phyloP scores from a whole-genome alignment of 1,140 invertebrate species.

The Drosophila paulistorum region DNA sequence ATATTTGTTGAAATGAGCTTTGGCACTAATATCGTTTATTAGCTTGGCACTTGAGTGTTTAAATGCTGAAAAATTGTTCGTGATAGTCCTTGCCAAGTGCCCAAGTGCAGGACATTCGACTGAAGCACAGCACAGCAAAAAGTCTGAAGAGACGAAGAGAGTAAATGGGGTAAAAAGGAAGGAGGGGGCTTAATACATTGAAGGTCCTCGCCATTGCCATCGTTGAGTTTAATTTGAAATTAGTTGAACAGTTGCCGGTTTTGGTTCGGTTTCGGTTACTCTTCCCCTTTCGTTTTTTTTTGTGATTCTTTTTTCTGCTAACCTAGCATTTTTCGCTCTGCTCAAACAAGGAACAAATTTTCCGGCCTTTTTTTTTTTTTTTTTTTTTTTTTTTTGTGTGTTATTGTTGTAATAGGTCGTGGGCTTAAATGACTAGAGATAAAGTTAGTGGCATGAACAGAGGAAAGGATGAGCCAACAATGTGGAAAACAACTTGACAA shows the following conservation, averaged over 20 bases:
- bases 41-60: conserved; percentile 75
- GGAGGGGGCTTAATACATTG: conserved; percentile 22
- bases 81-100: conserved; percentile 58
- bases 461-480: background rate
- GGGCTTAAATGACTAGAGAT: conserved; percentile 28
- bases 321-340: conserved; percentile 55
- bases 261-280: conserved; percentile 7
- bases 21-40: conserved; percentile 76
- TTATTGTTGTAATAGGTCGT: conserved; percentile 40
- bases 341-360: conserved; percentile 32
- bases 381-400: conserved; percentile 1
- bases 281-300: background rate
- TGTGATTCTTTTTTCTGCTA: conserved; percentile 45
- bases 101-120: conserved; percentile 31
- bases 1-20: conserved; percentile 72
- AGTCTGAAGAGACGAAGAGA: conserved; percentile 6
- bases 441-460: conserved; percentile 14
- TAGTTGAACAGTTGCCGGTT: conserved; percentile 68
- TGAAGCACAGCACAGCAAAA: conserved; percentile 10
- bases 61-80: conserved; percentile 74
- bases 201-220: conserved; percentile 52
- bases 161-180: background rate
- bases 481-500: conserved; percentile 17
- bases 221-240: conserved; percentile 73
- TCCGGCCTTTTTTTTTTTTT: background rate